Conservation (phyloP, 2,113 vertebrate species). For the Dasyornis broadbenti region DNA sequence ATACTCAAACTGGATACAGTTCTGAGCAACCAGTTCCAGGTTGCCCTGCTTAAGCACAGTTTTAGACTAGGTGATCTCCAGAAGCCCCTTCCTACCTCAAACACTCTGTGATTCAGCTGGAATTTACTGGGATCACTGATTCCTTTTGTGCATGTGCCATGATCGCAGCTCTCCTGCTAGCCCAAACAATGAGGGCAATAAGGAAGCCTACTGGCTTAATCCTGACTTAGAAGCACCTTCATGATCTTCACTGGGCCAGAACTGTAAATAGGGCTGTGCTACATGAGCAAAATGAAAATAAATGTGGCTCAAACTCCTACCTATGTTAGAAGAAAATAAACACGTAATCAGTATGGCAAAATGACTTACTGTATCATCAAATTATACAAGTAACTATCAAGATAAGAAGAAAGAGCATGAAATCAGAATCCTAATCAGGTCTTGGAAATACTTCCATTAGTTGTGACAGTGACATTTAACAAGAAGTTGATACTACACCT, state of each 20-base stretch:
- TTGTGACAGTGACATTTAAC: not conserved
- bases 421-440: not conserved
- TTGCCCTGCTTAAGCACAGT: not conserved
- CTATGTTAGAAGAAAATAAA: not conserved
- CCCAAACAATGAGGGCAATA: not conserved
- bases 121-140: not conserved
- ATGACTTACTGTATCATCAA: not conserved
- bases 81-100: not conserved
- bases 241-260: not conserved
- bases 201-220: not conserved
- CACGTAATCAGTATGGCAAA: not conserved
- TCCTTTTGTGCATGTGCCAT: not conserved
- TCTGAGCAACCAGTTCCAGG: not conserved
- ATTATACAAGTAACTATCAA: not conserved
- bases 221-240: not conserved
- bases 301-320: not conserved
- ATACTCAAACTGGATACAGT: not conserved
- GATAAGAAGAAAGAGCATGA: not conserved
- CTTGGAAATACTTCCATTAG: not conserved
- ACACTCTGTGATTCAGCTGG: not conserved
- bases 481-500: not conserved
- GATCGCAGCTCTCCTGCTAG: not conserved
- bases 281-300: slow-evolving; percentile 1
- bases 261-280: not conserved
- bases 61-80: not conserved